Evolutionary conservation across 2,888 invertebrate genomes (phyloP).

Genomic region (Meteorus cinctellus): DNA sequence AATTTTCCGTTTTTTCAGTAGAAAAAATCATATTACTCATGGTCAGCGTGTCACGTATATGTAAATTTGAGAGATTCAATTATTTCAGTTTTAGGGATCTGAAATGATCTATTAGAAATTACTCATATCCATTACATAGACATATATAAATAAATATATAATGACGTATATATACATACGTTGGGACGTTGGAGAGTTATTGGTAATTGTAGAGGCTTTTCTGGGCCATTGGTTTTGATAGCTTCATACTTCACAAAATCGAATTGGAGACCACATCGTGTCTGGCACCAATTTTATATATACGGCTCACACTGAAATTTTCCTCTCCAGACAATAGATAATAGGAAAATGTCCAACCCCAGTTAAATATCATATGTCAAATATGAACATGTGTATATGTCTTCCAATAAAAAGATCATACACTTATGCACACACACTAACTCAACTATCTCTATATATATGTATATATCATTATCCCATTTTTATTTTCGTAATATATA

Average conservation of each 20-base stretch:
- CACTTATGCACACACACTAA: neutral
- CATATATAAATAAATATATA: slow-evolving; percentile 22
- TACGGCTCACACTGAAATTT: slow-evolving; percentile 35
- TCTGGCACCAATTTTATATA: slow-evolving; percentile 51
- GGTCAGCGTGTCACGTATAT: too few relatives aligned
- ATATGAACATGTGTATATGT: slow-evolving; percentile 20
- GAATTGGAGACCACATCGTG: slow-evolving; percentile 64
- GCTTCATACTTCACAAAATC: slow-evolving; percentile 72
- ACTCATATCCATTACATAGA: neutral
- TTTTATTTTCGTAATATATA: neutral
- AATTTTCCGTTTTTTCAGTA: too few relatives aligned
- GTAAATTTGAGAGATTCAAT: slow-evolving; percentile 13
- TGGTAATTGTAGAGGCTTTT: slow-evolving; percentile 69
- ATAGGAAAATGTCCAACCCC: slow-evolving; percentile 42
- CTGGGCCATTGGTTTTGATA: slow-evolving; percentile 71
- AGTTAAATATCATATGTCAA: slow-evolving; percentile 36
- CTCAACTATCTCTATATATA: neutral
- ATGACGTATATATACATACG: slow-evolving; percentile 20
- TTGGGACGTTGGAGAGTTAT: slow-evolving; percentile 66
- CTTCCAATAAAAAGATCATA: neutral
- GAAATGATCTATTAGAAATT: neutral
- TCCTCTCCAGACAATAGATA: slow-evolving; percentile 53
- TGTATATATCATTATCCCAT: neutral
- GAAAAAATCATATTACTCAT: too few relatives aligned
- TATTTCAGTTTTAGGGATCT: neutral